phyloP scores from a whole-genome alignment of 2,888 invertebrate species.

The Drosophila mayaguana region DNA sequence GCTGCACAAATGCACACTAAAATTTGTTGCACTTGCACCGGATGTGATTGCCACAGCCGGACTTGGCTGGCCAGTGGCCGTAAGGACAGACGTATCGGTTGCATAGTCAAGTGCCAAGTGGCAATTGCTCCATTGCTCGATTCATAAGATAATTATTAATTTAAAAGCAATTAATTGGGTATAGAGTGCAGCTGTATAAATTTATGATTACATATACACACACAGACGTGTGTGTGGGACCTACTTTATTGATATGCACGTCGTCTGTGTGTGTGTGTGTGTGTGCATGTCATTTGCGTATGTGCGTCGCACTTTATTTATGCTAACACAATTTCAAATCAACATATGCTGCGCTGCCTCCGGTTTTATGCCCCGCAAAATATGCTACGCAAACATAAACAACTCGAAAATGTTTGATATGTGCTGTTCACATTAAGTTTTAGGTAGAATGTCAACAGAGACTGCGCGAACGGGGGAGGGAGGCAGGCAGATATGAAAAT shows the following conservation, averaged over 20 bases:
- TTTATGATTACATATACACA: background rate
- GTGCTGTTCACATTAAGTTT: background rate
- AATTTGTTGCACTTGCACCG: slow-evolving; percentile 27
- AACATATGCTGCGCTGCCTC: slow-evolving; percentile 2
- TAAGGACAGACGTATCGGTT: slow-evolving; percentile 7
- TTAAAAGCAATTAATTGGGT: slow-evolving; percentile 16
- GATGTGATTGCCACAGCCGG: slow-evolving; percentile 22
- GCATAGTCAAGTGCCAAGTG: slow-evolving; percentile 4
- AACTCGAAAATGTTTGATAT: background rate
- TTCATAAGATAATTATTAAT: background rate
- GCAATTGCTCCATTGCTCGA: slow-evolving; percentile 17
- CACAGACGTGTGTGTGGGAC: slow-evolving; percentile 4
- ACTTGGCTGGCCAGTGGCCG: background rate
- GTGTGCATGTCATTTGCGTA: background rate
- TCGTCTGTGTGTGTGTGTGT: background rate
- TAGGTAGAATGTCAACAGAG: background rate
- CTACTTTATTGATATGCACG: background rate
- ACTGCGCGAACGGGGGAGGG: background rate
- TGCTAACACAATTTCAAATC: slow-evolving; percentile 11
- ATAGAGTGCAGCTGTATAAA: background rate
- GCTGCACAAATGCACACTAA: slow-evolving; percentile 70
- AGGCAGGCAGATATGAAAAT: background rate
- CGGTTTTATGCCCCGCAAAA: slow-evolving; percentile 2
- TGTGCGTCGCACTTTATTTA: slow-evolving; percentile 9
- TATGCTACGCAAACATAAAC: slow-evolving; percentile 15